These are phyloP conservation scores for Gerris lacustris DNA, from an alignment of 2,888 invertebrate genomes.

Conservation along the genomic window DNA sequence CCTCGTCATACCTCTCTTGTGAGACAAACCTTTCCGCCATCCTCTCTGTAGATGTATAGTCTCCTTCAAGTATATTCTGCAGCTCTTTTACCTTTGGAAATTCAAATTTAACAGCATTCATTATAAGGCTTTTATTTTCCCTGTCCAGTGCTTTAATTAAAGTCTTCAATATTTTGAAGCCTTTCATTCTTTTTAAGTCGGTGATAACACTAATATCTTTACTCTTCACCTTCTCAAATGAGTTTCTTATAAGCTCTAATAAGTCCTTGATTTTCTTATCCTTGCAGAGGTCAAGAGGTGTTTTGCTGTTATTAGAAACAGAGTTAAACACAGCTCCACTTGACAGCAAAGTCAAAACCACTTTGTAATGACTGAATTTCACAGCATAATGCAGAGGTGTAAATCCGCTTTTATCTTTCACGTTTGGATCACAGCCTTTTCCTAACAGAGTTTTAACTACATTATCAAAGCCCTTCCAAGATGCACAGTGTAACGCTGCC, in stretches of 20 bases:
- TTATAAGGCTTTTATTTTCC: neutral
- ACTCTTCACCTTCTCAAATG: no score
- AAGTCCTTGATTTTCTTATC: neutral
- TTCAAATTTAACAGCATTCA: neutral
- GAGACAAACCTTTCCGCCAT: neutral
- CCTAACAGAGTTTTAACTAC: constrained; percentile 24
- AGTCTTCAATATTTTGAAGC: neutral
- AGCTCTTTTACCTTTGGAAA: constrained; percentile 4
- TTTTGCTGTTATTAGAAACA: constrained; percentile 26
- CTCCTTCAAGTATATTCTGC: neutral
- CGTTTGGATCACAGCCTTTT: constrained; percentile 24
- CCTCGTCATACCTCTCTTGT: neutral
- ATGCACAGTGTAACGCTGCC: constrained; percentile 27
- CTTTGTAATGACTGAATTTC: constrained; percentile 24
- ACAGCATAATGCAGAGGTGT: constrained; percentile 28
- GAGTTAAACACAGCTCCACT: constrained; percentile 27
- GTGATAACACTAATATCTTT: no score
- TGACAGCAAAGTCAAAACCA: constrained; percentile 25
- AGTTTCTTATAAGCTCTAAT: neutral
- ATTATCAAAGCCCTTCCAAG: constrained; percentile 21
- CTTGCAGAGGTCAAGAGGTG: constrained; percentile 25
- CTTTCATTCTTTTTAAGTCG: no score
- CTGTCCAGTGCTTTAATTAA: neutral
- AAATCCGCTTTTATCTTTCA: neutral
- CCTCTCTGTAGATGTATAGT: no score